A percentile compares a stretch with the other conserved stretches of the same genome.
phyloP scores from a whole-genome alignment of 2,797 vertebrate species.

The Cryptoblepharus egeriae region DNA sequence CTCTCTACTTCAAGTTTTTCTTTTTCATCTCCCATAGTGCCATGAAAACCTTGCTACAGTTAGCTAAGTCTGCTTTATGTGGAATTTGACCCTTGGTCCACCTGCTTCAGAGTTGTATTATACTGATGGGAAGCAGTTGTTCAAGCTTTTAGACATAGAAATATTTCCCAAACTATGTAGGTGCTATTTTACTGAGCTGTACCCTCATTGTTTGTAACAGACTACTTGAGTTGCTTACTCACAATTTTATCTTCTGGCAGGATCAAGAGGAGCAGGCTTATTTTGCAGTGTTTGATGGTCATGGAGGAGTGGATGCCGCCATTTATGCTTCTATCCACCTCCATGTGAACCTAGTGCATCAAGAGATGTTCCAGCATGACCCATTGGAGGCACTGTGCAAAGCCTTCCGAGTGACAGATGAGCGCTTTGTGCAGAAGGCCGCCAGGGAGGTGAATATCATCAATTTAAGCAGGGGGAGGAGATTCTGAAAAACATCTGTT shows the following conservation, averaged over 20 bases:
- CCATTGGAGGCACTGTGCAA: slow-evolving; percentile 88
- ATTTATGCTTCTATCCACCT: slow-evolving; percentile 96
- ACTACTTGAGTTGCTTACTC: background rate
- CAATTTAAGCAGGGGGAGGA: background rate
- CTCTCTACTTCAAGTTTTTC: background rate
- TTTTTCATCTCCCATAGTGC: too few relatives aligned
- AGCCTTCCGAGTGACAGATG: slow-evolving; percentile 92
- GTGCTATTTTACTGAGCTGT: background rate
- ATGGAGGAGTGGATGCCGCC: slow-evolving; percentile 95
- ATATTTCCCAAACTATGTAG: too few relatives aligned
- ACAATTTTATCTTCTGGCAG: slow-evolving; percentile 68
- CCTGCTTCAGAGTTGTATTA: too few relatives aligned
- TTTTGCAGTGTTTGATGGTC: slow-evolving; percentile 96
- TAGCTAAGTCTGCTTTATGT: too few relatives aligned
- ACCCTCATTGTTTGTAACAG: background rate
- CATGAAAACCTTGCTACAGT: too few relatives aligned
- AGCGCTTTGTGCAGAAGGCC: slow-evolving; percentile 95
- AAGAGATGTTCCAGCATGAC: slow-evolving; percentile 91
- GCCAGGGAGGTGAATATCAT: slow-evolving; percentile 84
- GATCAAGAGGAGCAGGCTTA: slow-evolving; percentile 98
- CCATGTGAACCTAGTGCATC: slow-evolving; percentile 91
- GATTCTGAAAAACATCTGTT: accelerated
- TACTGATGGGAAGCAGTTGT: too few relatives aligned
- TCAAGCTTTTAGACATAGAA: too few relatives aligned
- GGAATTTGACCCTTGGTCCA: too few relatives aligned